These are phyloP conservation scores for Drosophila anomelani DNA, from an alignment of 2,888 invertebrate genomes.

Conservation along the genomic window DNA sequence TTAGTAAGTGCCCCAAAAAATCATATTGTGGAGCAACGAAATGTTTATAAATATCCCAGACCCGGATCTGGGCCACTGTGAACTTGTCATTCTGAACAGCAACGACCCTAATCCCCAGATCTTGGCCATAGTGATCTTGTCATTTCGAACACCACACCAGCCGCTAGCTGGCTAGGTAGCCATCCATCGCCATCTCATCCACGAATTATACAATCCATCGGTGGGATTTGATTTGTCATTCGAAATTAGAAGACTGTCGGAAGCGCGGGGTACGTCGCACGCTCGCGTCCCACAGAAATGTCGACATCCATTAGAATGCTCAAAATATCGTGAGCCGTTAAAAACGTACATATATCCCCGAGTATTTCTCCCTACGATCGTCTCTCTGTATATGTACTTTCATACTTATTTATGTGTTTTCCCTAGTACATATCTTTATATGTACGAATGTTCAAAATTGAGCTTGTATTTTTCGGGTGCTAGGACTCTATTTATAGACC, in stretches of 20 bases:
- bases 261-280: background rate
- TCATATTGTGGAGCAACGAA: slow-evolving; percentile 1
- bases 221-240: slow-evolving; percentile 25
- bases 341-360: slow-evolving; percentile 33
- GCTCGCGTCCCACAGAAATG: slow-evolving; percentile 20
- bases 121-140: slow-evolving; percentile 9
- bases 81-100: slow-evolving; percentile 12
- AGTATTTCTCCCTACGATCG: slow-evolving; percentile 37
- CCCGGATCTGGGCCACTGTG: slow-evolving; percentile 12
- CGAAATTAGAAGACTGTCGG: slow-evolving; percentile 23
- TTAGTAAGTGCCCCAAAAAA: slow-evolving; percentile 13
- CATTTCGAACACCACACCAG: slow-evolving; percentile 4
- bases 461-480: slow-evolving; percentile 56
- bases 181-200: background rate
- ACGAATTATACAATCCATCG: slow-evolving; percentile 22
- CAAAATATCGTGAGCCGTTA: slow-evolving; percentile 37
- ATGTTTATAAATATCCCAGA: slow-evolving; percentile 1
- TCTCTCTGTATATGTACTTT: slow-evolving; percentile 37
- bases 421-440: slow-evolving; percentile 41
- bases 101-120: slow-evolving; percentile 1
- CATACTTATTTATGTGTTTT: slow-evolving; percentile 43
- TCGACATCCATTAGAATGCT: slow-evolving; percentile 38
- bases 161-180: background rate
- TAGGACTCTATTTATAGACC: slow-evolving; percentile 64
- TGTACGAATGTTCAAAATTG: slow-evolving; percentile 42